Conservation (phyloP, 2,113 vertebrate genomes). For the Aphyosemion australe region DNA sequence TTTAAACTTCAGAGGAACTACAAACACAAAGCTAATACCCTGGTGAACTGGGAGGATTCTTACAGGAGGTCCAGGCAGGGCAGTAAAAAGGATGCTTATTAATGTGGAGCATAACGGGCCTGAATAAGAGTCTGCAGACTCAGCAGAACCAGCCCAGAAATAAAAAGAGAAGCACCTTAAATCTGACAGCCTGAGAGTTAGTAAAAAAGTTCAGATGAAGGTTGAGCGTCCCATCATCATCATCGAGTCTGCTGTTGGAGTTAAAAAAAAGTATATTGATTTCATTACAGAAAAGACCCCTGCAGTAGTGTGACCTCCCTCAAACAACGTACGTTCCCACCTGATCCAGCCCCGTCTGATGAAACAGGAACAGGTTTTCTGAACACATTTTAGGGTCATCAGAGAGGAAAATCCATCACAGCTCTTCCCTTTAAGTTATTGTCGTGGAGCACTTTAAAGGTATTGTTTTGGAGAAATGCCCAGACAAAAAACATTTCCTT, state of each 20-base stretch:
- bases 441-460: conserved; percentile 56
- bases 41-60: too few relatives aligned
- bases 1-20: too few relatives aligned
- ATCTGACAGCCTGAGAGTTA: conserved; percentile 25
- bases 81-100: conserved; percentile 10
- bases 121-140: conserved; percentile 33
- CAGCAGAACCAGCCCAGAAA: conserved; percentile 29
- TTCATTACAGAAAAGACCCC: too few relatives aligned
- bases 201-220: conserved; percentile 8
- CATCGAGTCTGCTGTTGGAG: conserved; percentile 1
- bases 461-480: conserved; percentile 72
- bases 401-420: conserved; percentile 50
- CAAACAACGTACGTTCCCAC: conserved; percentile 3
- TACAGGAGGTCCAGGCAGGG: too few relatives aligned
- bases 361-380: conserved; percentile 16
- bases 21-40: too few relatives aligned
- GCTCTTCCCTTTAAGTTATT: conserved; percentile 53
- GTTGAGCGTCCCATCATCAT: conserved; percentile 13
- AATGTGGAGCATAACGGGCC: conserved; percentile 27
- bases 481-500: conserved; percentile 63
- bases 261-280: conserved; percentile 6
- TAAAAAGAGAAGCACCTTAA: neutral
- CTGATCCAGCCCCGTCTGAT: conserved; percentile 7
- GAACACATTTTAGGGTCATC: conserved; percentile 61
- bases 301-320: too few relatives aligned